phyloP scores from a whole-genome alignment of 2,113 vertebrate species.

The Mormyrus iriodes region DNA sequence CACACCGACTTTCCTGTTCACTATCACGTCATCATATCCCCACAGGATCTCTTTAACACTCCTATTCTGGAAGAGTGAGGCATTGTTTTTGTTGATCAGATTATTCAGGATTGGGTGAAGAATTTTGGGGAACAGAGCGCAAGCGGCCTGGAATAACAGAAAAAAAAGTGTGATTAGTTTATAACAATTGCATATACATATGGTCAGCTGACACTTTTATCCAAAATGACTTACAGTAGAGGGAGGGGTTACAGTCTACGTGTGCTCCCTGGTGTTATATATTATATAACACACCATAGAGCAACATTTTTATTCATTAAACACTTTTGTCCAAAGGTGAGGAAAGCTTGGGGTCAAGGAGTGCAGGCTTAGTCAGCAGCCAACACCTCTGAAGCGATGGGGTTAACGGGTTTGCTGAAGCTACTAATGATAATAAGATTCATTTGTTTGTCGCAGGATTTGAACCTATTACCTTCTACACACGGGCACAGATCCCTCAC shows the following conservation, averaged over 20 bases:
- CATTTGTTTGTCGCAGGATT: neutral
- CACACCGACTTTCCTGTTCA: constrained; percentile 53
- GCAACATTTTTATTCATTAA: neutral
- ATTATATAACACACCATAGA: neutral
- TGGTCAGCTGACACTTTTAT: neutral
- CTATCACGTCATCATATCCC: constrained; percentile 73
- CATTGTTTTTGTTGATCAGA: constrained; percentile 54
- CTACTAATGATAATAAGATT: neutral
- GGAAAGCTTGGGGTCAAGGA: neutral
- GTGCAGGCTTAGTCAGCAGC: neutral
- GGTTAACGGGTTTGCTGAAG: neutral
- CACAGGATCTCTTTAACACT: constrained; percentile 79
- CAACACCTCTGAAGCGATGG: neutral
- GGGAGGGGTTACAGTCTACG: neutral
- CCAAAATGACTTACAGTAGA: neutral
- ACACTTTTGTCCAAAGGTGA: neutral
- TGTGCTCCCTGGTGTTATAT: neutral
- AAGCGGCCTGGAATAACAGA: constrained; percentile 56
- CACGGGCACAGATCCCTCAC: neutral
- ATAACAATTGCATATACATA: no score
- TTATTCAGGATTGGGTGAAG: constrained; percentile 46
- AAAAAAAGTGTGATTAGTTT: no score
- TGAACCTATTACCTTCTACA: neutral
- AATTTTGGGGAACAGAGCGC: constrained; percentile 30
- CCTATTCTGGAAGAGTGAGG: constrained; percentile 72